Base-by-base conservation (phyloP, 2,797 vertebrate genomes). In the Xenopus petersii region DNA sequence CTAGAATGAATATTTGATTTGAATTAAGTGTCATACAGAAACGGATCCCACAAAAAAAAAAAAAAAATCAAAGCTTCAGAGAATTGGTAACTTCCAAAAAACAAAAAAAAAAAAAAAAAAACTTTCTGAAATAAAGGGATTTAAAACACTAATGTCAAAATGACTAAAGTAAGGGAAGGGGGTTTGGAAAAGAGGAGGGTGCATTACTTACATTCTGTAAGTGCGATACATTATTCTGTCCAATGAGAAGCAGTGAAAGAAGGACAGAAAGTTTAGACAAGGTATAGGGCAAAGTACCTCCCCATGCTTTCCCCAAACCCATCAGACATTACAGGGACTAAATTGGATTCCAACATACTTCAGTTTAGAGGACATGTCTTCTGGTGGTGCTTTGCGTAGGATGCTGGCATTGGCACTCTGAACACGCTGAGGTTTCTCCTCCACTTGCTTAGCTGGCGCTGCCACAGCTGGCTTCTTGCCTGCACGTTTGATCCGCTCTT, bases 191-290 rank as follows among this genome's bases (percentile, higher is more conserved):
- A 16, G 7, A 15, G 49, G 7, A 17, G 26, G 26, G 86, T 85
- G 84, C 83, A 87, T 92, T 99, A 99, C 97, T 99, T 96, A 99
- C 97, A 98, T 99, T 92, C 96, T 98, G 92, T 99, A 99, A 84
- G 97, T 98, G 93, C 96, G 96, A 96, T 98, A 99, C 96, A 99
- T 99, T 93, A 98, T 94, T 95, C 97, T 99, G 95, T 94, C 97
- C 97, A 91, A 85, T 90, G 91, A 93, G 93, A 94, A 93, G 95
- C 93, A 94, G 91, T 91, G 92, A 93, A 92, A 96, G 91, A 93
- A 96, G 92, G 88, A 94, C 89, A 93, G 93, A 92, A 90, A 89
- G 90, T 91, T 92, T 92, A 96, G 88, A 92, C 88, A 9, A 4
- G 90, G 51, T 13, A 12, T 12, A 67, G 6, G 16, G 30, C 26